A percentile compares a stretch with the other conserved stretches of the same genome.
phyloP scores from a whole-genome alignment of 2,797 vertebrate species.

The Muscicapa comitata region DNA sequence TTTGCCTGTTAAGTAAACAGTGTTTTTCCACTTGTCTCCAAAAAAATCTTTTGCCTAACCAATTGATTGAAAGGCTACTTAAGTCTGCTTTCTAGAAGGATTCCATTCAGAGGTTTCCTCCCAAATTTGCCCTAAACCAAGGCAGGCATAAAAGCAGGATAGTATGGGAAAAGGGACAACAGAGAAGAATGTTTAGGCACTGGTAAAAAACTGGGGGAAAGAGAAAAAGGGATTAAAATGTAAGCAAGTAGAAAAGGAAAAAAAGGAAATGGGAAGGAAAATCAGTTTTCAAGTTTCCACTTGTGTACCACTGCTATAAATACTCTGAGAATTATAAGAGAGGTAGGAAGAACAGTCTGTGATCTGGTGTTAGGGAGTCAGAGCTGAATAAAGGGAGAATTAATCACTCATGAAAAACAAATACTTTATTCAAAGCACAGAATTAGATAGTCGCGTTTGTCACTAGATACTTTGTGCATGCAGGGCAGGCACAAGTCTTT shows the following conservation, averaged over 20 bases:
- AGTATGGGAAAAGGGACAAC: neutral
- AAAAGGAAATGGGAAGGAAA: neutral
- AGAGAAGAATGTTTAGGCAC: neutral
- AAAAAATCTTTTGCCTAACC: too few relatives aligned
- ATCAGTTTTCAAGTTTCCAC: neutral
- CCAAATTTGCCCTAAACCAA: too few relatives aligned
- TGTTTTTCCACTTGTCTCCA: too few relatives aligned
- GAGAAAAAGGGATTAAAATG: neutral
- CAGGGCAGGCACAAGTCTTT: neutral
- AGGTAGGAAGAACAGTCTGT: neutral
- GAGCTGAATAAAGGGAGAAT: neutral
- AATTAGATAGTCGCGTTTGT: neutral
- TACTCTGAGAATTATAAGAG: neutral
- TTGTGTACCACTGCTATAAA: neutral
- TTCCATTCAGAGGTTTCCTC: too few relatives aligned
- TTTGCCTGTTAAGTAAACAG: too few relatives aligned
- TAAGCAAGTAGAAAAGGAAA: neutral
- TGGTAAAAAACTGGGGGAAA: neutral
- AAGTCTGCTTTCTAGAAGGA: too few relatives aligned
- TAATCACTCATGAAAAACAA: neutral
- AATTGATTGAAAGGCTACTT: too few relatives aligned
- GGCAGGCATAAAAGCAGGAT: neutral
- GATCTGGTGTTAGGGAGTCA: neutral
- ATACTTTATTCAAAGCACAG: neutral
- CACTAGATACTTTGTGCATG: neutral